phyloP scores from a whole-genome alignment of 2,113 vertebrate species.

The Pleuronectes platessa region DNA sequence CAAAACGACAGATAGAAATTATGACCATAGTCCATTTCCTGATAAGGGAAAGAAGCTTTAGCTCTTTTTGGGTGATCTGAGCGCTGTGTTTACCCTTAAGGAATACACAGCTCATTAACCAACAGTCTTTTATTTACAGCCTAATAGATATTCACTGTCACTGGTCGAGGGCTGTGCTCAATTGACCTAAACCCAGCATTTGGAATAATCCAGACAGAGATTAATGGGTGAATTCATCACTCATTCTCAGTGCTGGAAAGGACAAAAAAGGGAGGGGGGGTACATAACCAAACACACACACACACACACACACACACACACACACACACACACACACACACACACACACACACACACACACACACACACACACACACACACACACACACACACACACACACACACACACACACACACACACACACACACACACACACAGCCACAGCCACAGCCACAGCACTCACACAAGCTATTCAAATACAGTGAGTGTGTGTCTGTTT shows the following conservation, averaged over 20 bases:
- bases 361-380: too few species aligned
- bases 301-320: too few species aligned
- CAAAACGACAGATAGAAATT: conserved; percentile 11
- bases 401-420: too few species aligned
- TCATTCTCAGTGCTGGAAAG: conserved; percentile 77
- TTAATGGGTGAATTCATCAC: conserved; percentile 87
- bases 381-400: too few species aligned
- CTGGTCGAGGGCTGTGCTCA: conserved; percentile 85
- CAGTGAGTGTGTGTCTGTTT: background rate
- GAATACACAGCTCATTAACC: conserved; percentile 81
- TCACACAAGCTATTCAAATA: background rate
- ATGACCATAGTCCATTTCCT: conserved; percentile 23
- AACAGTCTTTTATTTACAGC: conserved; percentile 83
- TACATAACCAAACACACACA: too few species aligned
- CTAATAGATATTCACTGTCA: conserved; percentile 88
- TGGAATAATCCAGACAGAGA: conserved; percentile 85
- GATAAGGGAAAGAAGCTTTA: conserved; percentile 21
- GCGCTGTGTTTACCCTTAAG: conserved; percentile 62
- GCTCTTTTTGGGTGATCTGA: conserved; percentile 48
- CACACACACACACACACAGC: too few species aligned
- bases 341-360: too few species aligned
- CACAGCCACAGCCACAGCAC: too few species aligned
- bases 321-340: too few species aligned
- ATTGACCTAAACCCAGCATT: conserved; percentile 86
- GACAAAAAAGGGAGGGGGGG: conserved; percentile 41